phyloP scores from a whole-genome alignment of 2,888 invertebrate species.

The Campopleginae sp. region DNA sequence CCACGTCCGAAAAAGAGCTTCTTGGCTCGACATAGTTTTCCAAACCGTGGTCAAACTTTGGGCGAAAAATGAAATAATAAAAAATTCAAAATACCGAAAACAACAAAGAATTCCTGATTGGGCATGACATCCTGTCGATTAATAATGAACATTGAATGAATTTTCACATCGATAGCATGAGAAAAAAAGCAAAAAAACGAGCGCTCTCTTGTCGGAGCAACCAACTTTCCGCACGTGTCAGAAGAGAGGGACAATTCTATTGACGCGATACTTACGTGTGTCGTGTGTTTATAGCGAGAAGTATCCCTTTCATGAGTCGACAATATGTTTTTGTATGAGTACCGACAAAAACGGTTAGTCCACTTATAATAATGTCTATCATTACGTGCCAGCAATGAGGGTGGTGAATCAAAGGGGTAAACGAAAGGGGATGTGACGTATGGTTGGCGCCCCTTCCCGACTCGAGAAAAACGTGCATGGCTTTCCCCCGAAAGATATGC shows the following conservation, averaged over 20 bases:
- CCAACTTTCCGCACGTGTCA: background rate
- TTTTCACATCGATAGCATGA: background rate
- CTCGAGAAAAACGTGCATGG: conserved; percentile 28
- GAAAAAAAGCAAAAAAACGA: conserved; percentile 3
- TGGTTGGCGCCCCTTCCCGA: conserved; percentile 21
- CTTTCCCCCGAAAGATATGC: conserved; percentile 37
- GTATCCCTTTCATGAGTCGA: conserved; percentile 1
- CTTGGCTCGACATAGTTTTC: background rate
- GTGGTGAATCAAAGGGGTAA: conserved; percentile 56
- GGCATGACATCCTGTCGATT: background rate
- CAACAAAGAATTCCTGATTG: background rate
- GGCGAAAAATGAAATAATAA: background rate
- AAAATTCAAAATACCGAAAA: too few relatives aligned
- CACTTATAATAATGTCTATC: conserved; percentile 53
- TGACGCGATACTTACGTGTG: background rate
- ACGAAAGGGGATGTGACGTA: conserved; percentile 21
- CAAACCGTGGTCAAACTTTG: background rate
- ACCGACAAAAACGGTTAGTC: conserved; percentile 38
- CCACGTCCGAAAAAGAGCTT: background rate
- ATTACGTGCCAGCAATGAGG: conserved; percentile 43
- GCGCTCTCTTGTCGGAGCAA: background rate
- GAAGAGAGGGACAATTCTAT: background rate
- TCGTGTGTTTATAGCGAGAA: background rate
- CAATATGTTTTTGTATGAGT: conserved; percentile 11
- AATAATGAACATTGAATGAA: background rate